Evolutionary conservation across 2,113 vertebrate species (phyloP).

Genomic region (Stigmatopora argus): DNA sequence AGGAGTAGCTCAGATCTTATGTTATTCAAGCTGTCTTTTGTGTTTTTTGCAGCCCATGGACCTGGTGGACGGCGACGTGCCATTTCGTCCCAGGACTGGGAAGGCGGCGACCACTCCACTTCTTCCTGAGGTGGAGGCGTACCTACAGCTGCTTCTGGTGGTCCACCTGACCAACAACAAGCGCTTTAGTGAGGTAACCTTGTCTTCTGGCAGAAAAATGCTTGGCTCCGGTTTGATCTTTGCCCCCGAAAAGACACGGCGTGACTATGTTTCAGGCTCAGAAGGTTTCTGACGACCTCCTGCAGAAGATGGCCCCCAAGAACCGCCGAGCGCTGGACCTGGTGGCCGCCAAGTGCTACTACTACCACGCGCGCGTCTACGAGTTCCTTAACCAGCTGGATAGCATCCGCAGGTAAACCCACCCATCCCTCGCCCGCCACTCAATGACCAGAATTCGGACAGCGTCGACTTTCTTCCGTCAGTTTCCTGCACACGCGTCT

Average conservation of each 20-base stretch:
- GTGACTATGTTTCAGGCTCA: constrained; percentile 75
- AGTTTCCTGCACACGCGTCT: constrained; percentile 83
- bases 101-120: constrained; percentile 84
- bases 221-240: neutral
- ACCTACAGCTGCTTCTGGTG: constrained; percentile 89
- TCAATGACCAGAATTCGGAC: neutral
- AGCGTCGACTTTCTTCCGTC: neutral
- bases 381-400: constrained; percentile 91
- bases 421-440: neutral
- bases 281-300: constrained; percentile 89
- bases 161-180: constrained; percentile 93
- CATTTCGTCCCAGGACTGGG: constrained; percentile 86
- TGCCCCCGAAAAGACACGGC: neutral
- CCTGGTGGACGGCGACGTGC: constrained; percentile 81
- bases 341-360: constrained; percentile 95
- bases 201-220: no score
- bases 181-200: constrained; percentile 79
- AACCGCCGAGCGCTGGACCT: constrained; percentile 93
- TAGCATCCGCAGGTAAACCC: constrained; percentile 81
- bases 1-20: no score
- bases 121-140: constrained; percentile 90
- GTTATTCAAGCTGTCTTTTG: no score
- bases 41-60: constrained; percentile 83
- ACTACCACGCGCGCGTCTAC: constrained; percentile 91
- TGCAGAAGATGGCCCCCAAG: constrained; percentile 92